Conservation (phyloP, 2,888 invertebrate genomes). For the Scaptomyza tumidula region DNA sequence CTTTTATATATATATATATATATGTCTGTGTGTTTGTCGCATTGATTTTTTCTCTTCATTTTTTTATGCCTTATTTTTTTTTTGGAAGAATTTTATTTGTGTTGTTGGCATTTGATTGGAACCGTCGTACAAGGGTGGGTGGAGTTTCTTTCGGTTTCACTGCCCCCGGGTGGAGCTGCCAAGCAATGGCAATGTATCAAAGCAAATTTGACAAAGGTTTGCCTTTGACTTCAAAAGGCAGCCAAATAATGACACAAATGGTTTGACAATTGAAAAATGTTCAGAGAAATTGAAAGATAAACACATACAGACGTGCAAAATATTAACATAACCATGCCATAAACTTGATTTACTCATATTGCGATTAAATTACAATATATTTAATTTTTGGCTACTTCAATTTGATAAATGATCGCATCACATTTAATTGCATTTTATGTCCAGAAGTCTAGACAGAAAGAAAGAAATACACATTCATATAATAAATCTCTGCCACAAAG, state of each 20-base stretch:
- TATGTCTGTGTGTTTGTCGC: constrained; percentile 53
- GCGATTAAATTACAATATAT: background rate
- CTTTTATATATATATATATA: constrained; percentile 12
- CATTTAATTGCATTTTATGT: constrained; percentile 46
- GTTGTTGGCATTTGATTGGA: constrained; percentile 63
- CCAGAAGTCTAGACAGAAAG: constrained; percentile 30
- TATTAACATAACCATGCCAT: background rate
- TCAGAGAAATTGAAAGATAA: constrained; percentile 21
- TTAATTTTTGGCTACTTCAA: background rate
- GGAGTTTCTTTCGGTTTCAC: constrained; percentile 29
- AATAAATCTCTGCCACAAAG: constrained; percentile 66
- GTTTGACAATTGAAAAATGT: constrained; percentile 45
- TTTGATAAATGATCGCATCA: constrained; percentile 55
- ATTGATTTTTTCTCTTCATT: constrained; percentile 57
- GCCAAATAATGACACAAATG: constrained; percentile 43
- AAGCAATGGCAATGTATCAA: constrained; percentile 57
- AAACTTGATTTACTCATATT: background rate
- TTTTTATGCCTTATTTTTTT: constrained; percentile 6
- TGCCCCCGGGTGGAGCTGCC: constrained; percentile 42
- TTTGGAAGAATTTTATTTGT: constrained; percentile 38
- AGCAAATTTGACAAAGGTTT: constrained; percentile 70
- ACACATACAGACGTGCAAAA: background rate
- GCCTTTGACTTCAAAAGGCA: constrained; percentile 60
- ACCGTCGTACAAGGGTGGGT: constrained; percentile 35
- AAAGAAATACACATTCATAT: constrained; percentile 6